Base-by-base conservation (phyloP, 1,140 invertebrate genomes). In the Halotydeus destructor region DNA sequence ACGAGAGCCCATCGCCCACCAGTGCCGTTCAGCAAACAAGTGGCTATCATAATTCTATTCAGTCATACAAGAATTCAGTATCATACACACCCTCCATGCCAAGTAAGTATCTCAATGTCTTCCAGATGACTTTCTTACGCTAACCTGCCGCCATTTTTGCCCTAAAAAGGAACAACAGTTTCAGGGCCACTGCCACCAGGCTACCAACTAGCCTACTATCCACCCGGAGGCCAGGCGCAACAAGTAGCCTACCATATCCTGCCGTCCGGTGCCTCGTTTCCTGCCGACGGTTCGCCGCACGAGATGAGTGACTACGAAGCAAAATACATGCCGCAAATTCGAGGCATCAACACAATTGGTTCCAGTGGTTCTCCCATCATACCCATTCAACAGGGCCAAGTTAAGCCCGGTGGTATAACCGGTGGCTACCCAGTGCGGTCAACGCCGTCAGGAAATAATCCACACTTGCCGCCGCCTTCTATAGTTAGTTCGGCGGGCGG, bases 241-340 rank as follows among this genome's bases (percentile, higher is more conserved):
- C n/a, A n/a, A n/a, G n/a, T n/a, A n/a, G 18, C 39, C 11, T 41
- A 41, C 23, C 39, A 41, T 23, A 31, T 41, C n/a, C 33, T 41
- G 14, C 19, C 39, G 6, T 27, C 14, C 19, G 37, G 37, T 38
- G 37, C 37, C 11, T 9, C 37, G 16, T 23, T 38, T 24, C 18
- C 37, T 24, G 16, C 37, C 1, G 16, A 23, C 19, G 24, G 23
- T 39, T 8, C 8, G 27, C 8, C 14, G 27, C 26, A 27, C 9
- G 24, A 39, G 12, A 8, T 26, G 11, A 22, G 9, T 27, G 22
- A 39, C 9, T 41, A 31, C 9, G 28, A 41, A 9, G 39, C 39
- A 21, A 19, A 14, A 4, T 21, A 41, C 31, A 22, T 26, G 3
- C 34, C 21, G 24, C 34, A 36, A 18, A 12, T n/a, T n/a, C 11